phyloP scores from a whole-genome alignment of 2,888 invertebrate species.

The Dendrolimus pini region DNA sequence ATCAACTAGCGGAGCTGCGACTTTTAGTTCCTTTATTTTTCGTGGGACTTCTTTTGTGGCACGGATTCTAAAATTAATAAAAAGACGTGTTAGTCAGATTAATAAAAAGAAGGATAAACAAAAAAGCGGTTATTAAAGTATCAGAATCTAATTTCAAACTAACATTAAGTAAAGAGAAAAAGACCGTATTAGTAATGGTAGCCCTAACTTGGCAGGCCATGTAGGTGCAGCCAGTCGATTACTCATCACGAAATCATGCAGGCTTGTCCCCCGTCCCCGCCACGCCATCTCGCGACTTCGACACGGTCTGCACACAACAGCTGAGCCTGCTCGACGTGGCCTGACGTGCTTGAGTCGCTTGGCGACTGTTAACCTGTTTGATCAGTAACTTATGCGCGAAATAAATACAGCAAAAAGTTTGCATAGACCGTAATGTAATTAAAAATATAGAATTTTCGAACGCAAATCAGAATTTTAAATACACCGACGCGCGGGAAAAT shows the following conservation, averaged over 20 bases:
- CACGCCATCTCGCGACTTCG: conserved; percentile 42
- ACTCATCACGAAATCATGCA: conserved; percentile 63
- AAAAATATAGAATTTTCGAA: conserved; percentile 12
- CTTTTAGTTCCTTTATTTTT: no score
- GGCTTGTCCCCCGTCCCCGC: conserved; percentile 36
- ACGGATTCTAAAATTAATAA: no score
- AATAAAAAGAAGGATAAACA: no score
- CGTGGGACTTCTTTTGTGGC: no score
- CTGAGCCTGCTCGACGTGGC: conserved; percentile 17
- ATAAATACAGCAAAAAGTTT: conserved; percentile 15
- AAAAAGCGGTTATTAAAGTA: no score
- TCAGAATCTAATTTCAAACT: no score
- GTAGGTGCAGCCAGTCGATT: conserved; percentile 59
- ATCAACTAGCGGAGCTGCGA: no score
- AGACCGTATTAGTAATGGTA: conserved; percentile 1
- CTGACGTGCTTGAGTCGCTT: conserved; percentile 32
- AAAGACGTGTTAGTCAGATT: no score
- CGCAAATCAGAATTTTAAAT: conserved; percentile 24
- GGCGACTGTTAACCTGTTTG: conserved; percentile 59
- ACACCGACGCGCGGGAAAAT: conserved; percentile 22
- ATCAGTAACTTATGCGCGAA: conserved; percentile 38
- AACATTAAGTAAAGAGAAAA: no score
- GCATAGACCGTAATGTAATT: conserved; percentile 10
- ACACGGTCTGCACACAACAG: conserved; percentile 33
- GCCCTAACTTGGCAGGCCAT: conserved; percentile 33